phyloP scores from a whole-genome alignment of 2,797 vertebrate genomes.

The Lagorchestes hirsutus region DNA sequence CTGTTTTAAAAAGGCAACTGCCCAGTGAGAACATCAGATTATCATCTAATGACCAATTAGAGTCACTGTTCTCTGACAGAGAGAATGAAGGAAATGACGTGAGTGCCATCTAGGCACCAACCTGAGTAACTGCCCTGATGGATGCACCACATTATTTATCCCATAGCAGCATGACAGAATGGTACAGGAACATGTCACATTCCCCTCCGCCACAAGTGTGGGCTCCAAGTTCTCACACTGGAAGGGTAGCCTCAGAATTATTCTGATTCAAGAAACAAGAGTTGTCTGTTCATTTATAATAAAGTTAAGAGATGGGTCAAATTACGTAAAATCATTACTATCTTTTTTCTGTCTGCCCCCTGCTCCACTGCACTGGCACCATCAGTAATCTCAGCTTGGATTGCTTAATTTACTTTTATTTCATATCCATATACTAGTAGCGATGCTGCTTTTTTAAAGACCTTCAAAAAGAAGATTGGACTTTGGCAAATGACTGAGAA shows the following conservation, averaged over 20 bases:
- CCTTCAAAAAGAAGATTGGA: background rate
- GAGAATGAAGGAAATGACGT: background rate
- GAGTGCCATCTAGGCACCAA: background rate
- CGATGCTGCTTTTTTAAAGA: background rate
- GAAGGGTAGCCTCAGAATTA: background rate
- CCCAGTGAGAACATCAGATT: background rate
- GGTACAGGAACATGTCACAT: rapidly evolving
- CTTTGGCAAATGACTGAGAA: background rate
- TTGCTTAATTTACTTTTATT: background rate
- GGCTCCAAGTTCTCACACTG: background rate
- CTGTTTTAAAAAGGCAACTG: background rate
- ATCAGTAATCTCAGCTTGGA: background rate
- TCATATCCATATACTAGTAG: background rate
- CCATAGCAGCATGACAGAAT: background rate
- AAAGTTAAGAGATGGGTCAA: background rate
- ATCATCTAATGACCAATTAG: background rate
- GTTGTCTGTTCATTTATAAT: background rate
- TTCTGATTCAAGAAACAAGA: background rate
- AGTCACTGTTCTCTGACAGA: background rate
- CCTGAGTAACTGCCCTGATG: background rate
- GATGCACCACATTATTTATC: background rate
- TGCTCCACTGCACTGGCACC: background rate
- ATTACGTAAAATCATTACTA: background rate
- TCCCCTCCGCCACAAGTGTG: background rate
- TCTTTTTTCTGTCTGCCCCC: background rate